Evolutionary conservation across 2,113 vertebrate species (phyloP), one percentile per base, ranked within the genome.

Genomic region (Callorhinus ursinus): DNA sequence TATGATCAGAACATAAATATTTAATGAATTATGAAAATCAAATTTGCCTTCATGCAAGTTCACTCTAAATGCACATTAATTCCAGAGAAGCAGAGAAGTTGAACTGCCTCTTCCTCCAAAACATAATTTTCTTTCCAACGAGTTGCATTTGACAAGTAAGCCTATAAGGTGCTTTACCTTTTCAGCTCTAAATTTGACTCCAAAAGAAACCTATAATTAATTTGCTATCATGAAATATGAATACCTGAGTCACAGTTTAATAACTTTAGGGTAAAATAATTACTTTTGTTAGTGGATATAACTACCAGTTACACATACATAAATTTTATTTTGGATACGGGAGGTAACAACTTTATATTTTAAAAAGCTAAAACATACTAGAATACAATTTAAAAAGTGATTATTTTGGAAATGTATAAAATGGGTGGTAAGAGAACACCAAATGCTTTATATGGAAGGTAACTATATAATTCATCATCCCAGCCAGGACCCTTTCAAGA

Each of bases 21-120:
- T 53, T 76, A 90, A 94, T 71, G 33, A 95, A 80, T 69, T 91
- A 81, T 42, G 39, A 57, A 96, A 93, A 80, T 92, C 16, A 83
- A 90, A 80, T 92, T 16, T 92, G 51, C 61, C 42, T 87, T 81
- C 42, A 26, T 84, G 24, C 4, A 90, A 22, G 57, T 93, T 65
- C 28, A 80, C 16, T 80, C 39, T 87, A 90, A 92, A 90, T 2
- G 9, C 39, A 86, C 7, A 90, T 33, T 90, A 74, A 67, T 72
- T 81, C 42, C 11, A 84, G 13, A 95, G 1, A 90, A 77, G 22
- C 15, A 65, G 83, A 95, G 86, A 71, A 19, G 4, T 15, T 74
- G 59, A 92, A 77, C 65, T 82, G 42, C 24, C 4, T 63, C 15
- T 53, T 90, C 59, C 36, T 72, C 39, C 19, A 88, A 80, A 97